A percentile compares a stretch with the other conserved stretches of the same genome.
These are phyloP conservation scores for Clarias batrachus DNA, from an alignment of 2,113 vertebrate genomes.

Conservation along the genomic window DNA sequence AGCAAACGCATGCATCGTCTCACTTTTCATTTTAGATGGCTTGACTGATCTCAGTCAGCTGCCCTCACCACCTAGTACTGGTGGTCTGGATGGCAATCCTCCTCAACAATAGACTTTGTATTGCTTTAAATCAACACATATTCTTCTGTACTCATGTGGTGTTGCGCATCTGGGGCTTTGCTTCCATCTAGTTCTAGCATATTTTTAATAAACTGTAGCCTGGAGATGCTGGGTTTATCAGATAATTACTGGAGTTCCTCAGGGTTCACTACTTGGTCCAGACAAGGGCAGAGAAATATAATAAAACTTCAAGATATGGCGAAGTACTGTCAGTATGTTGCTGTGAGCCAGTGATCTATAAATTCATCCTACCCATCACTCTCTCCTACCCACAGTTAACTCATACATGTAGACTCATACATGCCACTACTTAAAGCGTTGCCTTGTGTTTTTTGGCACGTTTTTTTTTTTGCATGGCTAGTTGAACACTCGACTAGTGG, in stretches of 20 bases:
- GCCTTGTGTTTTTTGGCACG: no score
- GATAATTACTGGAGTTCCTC: not conserved
- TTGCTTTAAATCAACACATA: not conserved
- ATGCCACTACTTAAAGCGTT: no score
- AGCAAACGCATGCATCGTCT: not conserved
- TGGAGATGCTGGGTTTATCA: not conserved
- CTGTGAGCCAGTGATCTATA: no score
- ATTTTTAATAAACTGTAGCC: not conserved
- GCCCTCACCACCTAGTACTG: not conserved
- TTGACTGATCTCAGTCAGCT: not conserved
- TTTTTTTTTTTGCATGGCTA: no score
- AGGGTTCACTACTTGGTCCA: not conserved
- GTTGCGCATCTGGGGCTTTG: not conserved
- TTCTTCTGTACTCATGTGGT: not conserved
- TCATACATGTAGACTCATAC: no score
- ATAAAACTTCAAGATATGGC: no score
- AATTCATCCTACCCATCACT: no score
- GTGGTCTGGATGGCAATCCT: not conserved
- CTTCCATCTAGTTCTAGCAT: not conserved
- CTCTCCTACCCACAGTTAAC: no score
- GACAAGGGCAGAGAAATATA: no score
- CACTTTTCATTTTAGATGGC: not conserved
- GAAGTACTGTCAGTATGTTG: no score
- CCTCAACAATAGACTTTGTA: not conserved
- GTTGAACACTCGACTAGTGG: no score